A percentile compares a stretch with the other conserved stretches of the same genome.
Conservation (phyloP, 2,888 invertebrate species). For the Lapara coniferarum region DNA sequence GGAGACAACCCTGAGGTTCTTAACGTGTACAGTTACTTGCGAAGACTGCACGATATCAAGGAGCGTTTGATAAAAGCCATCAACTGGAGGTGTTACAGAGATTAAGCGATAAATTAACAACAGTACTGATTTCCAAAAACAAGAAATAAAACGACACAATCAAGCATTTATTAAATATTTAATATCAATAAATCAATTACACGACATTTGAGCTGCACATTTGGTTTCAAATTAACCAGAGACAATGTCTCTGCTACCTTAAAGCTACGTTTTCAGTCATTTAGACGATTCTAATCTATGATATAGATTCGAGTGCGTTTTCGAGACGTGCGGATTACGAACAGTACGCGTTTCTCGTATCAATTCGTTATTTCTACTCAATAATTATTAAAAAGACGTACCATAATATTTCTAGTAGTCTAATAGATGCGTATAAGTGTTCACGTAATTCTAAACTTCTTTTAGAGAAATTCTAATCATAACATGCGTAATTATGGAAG, state of each 20-base stretch:
- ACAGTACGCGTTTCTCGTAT: background rate
- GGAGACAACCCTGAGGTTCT: constrained; percentile 59
- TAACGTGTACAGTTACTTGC: constrained; percentile 67
- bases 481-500: background rate
- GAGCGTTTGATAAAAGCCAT: constrained; percentile 59
- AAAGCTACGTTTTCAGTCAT: constrained; percentile 38
- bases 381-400: background rate
- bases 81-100: constrained; percentile 57
- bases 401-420: background rate
- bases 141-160: constrained; percentile 29
- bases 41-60: constrained; percentile 52
- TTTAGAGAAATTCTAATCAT: background rate
- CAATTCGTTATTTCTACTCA: background rate
- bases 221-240: constrained; percentile 63
- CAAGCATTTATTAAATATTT: constrained; percentile 56
- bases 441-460: background rate
- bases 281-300: constrained; percentile 28
- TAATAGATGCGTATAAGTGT: background rate
- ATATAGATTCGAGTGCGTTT: background rate
- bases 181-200: constrained; percentile 39
- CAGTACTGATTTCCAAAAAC: background rate
- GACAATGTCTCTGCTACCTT: constrained; percentile 44
- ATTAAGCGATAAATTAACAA: constrained; percentile 36
- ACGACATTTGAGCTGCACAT: constrained; percentile 65
- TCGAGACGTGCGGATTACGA: background rate